phyloP scores from a whole-genome alignment of 2,113 vertebrate genomes.

The Fregetta grallaria region DNA sequence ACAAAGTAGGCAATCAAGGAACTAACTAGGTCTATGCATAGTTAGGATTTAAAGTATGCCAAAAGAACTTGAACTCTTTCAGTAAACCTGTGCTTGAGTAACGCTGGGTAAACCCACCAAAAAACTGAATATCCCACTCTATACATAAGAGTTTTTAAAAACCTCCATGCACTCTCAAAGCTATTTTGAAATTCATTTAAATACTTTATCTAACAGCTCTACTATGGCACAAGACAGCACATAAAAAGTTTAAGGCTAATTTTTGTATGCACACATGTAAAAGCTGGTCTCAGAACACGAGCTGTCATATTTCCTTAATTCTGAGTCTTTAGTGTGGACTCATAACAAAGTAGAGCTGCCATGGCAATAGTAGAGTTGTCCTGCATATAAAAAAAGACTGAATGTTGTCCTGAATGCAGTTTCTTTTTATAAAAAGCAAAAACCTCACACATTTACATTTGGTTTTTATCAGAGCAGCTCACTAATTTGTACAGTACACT shows the following conservation, averaged over 20 bases:
- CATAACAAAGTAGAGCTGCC: slow-evolving; percentile 43
- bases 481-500: slow-evolving; percentile 40
- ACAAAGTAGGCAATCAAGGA: slow-evolving; percentile 14
- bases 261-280: neutral
- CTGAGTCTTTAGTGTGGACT: neutral
- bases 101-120: neutral
- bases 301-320: neutral
- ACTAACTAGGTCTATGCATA: slow-evolving; percentile 38
- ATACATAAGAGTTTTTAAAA: neutral
- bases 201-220: neutral
- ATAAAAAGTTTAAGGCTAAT: slow-evolving; percentile 51
- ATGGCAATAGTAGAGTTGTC: neutral
- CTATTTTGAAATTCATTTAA: neutral
- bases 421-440: slow-evolving; percentile 12
- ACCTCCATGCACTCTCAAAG: neutral
- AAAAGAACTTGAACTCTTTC: neutral
- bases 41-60: neutral
- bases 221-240: slow-evolving; percentile 8
- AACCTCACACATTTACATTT: neutral
- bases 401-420: neutral
- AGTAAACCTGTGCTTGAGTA: neutral
- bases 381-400: neutral
- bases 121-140: neutral
- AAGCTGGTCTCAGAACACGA: slow-evolving; percentile 9
- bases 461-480: slow-evolving; percentile 34